These are phyloP conservation scores for Drosophila anomalata DNA, from an alignment of 2,888 invertebrate species.

Conservation along the genomic window DNA sequence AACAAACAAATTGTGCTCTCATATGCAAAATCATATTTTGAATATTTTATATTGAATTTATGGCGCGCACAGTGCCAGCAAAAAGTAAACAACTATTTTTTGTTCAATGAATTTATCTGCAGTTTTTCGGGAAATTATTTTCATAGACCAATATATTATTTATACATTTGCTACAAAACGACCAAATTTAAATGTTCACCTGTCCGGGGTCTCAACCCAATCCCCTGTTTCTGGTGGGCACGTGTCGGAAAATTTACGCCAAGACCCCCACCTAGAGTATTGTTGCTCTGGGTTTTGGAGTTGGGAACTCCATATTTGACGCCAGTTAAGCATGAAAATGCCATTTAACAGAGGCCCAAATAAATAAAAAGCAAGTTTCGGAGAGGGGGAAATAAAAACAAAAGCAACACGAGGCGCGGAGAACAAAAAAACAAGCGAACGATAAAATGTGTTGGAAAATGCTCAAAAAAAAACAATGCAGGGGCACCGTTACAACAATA, in stretches of 20 bases:
- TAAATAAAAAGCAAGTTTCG: slow-evolving; percentile 40
- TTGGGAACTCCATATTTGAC: slow-evolving; percentile 68
- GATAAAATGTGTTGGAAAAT: slow-evolving; percentile 68
- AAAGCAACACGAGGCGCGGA: slow-evolving; percentile 41
- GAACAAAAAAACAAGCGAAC: slow-evolving; percentile 39
- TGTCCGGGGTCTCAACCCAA: slow-evolving; percentile 40
- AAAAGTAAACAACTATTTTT: slow-evolving; percentile 18
- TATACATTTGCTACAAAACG: slow-evolving; percentile 38
- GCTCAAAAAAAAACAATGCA: slow-evolving; percentile 71
- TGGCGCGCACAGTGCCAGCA: slow-evolving; percentile 14
- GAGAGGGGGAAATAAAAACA: slow-evolving; percentile 51
- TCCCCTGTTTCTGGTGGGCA: slow-evolving; percentile 36
- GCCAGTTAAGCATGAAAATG: slow-evolving; percentile 79
- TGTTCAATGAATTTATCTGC: slow-evolving; percentile 31
- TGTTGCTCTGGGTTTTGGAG: slow-evolving; percentile 7
- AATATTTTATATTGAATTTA: slow-evolving; percentile 51
- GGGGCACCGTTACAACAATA: slow-evolving; percentile 50
- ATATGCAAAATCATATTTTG: slow-evolving; percentile 38
- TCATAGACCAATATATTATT: slow-evolving; percentile 44
- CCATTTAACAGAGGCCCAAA: slow-evolving; percentile 73
- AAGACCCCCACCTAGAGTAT: neutral
- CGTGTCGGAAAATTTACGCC: slow-evolving; percentile 64
- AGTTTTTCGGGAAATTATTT: slow-evolving; percentile 48
- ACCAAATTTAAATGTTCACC: slow-evolving; percentile 40
- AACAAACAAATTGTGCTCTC: slow-evolving; percentile 19